Evolutionary conservation across 2,797 vertebrate genomes (phyloP), one percentile per base, ranked within the genome.

Genomic region (Myripristis jacobus): DNA sequence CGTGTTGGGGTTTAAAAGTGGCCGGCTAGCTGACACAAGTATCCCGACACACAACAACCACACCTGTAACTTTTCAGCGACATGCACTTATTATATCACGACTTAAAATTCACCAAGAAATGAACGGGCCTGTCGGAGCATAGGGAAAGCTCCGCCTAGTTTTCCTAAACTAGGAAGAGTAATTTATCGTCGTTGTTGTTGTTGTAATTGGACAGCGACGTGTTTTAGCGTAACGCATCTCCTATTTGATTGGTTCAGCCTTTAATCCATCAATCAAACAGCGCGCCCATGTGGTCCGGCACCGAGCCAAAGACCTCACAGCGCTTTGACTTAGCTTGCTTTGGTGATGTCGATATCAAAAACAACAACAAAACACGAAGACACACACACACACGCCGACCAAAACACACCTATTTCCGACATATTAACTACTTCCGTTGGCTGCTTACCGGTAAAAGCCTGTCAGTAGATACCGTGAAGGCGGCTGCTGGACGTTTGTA

Each of bases 371-470:
- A 29, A 29, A 29, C 27, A 29, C 3, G 6, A 29, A 29, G 3
- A 29, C 27, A 29, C 3, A 29, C 41, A 13, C 21, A 0, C 44
- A 70, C 6, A 61, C 2, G 19, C 24, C 36, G 0, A 15, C 31
- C 0, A 6, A 73, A 59, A 79, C 62, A 1, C 44, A 88, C 88
- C 82, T 59, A 0, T 41, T 67, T 1, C 18, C 21, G 10, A 29
- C 22, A 12, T 47, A 29, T n/a, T n/a, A n/a, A n/a, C n/a, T n/a
- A n/a, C n/a, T n/a, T n/a, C 16, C 3, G 36, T 24, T 1, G 25
- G 3, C 1, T 31, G 36, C 54, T n/a, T 12, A 19, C 29, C 2
- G 18, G 3, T 18, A 19, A 24, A 56, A 1, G 2, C 4, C 16
- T 55, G 38, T 70, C 54, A 62, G 13, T 1, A 29, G 6, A 44